Evolutionary conservation across 2,113 vertebrate genomes (phyloP).

Genomic region (Phalacrocorax carbo): DNA sequence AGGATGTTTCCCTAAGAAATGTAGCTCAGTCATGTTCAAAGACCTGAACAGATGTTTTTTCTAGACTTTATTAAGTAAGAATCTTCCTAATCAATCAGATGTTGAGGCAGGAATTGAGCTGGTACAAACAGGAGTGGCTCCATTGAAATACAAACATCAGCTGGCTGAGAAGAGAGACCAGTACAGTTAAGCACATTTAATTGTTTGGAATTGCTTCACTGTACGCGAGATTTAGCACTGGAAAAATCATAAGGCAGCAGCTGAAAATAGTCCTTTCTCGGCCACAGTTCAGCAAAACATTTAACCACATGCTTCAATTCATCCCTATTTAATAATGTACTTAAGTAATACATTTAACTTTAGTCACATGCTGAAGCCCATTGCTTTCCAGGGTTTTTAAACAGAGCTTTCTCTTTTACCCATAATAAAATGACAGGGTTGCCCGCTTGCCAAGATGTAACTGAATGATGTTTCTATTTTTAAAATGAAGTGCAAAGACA

Average conservation of each 20-base stretch:
- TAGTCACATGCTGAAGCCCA: neutral
- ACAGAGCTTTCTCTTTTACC: neutral
- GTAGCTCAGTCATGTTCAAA: neutral
- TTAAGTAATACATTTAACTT: neutral
- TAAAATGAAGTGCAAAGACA: neutral
- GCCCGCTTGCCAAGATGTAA: neutral
- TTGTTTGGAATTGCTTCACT: neutral
- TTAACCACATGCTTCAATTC: neutral
- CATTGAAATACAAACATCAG: neutral
- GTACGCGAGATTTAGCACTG: neutral
- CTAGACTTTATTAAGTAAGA: neutral
- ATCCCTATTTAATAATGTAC: neutral
- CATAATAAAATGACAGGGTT: neutral
- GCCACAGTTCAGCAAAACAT: neutral
- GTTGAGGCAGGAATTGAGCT: neutral
- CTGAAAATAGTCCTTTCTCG: neutral
- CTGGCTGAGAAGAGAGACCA: neutral
- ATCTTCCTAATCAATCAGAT: neutral
- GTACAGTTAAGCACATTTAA: neutral
- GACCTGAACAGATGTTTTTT: neutral
- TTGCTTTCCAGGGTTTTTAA: slow-evolving; percentile 11
- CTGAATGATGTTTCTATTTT: slow-evolving; percentile 15
- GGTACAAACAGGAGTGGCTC: neutral
- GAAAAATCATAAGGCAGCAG: slow-evolving; percentile 23
- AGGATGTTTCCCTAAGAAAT: neutral